A percentile compares a stretch with the other conserved stretches of the same genome.
Evolutionary conservation across 2,888 invertebrate genomes (phyloP).

Genomic region (Rhamphomyia laevipes): DNA sequence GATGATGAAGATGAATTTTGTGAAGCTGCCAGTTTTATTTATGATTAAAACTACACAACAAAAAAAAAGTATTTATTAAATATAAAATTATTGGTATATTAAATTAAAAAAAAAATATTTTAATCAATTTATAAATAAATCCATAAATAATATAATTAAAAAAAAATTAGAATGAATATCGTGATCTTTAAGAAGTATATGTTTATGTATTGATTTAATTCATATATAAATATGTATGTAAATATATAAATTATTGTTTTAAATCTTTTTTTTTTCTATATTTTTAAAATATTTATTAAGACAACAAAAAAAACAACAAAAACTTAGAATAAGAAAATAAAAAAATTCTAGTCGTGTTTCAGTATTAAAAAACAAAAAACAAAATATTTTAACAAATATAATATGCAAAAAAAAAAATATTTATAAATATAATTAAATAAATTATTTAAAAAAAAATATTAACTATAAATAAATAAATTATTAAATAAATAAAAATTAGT

Average conservation of each 20-base stretch:
- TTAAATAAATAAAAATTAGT: not conserved
- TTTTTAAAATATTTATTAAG: not conserved
- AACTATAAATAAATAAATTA: not conserved
- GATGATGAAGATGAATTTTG: constrained; percentile 35
- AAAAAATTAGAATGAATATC: not conserved
- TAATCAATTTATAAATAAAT: not conserved
- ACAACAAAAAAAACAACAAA: not conserved
- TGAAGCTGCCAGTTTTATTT: constrained; percentile 36
- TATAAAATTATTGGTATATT: not conserved
- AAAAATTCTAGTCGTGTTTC: constrained; percentile 36
- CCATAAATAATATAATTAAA: not conserved
- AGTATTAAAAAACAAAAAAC: constrained; percentile 29
- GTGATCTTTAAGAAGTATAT: not conserved
- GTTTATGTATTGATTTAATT: not conserved
- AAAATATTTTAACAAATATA: constrained; percentile 16
- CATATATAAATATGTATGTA: not conserved
- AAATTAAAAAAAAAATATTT: not conserved
- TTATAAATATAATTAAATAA: not conserved
- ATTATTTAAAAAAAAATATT: not conserved
- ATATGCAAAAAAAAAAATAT: not conserved
- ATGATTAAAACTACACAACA: constrained; percentile 26
- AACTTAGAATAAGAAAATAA: not conserved
- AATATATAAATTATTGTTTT: not conserved
- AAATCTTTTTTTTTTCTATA: not conserved
- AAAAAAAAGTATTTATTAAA: not conserved